These are phyloP conservation scores for Cryptoprocta ferox DNA, from an alignment of 2,797 vertebrate genomes.

Conservation along the genomic window DNA sequence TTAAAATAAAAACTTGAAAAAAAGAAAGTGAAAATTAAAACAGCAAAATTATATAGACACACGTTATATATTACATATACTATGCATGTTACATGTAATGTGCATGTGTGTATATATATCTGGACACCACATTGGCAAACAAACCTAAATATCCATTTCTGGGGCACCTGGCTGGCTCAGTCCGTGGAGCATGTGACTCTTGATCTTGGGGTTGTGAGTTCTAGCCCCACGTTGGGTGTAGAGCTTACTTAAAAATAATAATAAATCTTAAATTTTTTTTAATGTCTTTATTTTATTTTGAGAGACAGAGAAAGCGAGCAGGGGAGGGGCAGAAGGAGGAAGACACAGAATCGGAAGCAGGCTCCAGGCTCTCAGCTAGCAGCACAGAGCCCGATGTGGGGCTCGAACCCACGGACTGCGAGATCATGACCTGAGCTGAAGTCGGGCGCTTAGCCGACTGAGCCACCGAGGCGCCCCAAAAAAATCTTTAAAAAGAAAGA, in stretches of 20 bases:
- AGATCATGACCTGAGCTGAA: too few species aligned
- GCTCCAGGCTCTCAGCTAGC: too few species aligned
- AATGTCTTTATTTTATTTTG: too few species aligned
- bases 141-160: neutral
- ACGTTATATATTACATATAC: neutral
- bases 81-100: neutral
- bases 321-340: too few species aligned
- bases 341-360: too few species aligned
- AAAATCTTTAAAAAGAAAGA: neutral
- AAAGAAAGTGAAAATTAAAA: neutral
- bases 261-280: too few species aligned
- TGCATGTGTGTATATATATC: neutral
- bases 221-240: too few species aligned
- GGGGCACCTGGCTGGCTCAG: neutral
- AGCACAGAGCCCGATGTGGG: too few species aligned
- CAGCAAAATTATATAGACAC: neutral
- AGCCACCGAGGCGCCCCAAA: neutral
- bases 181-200: neutral
- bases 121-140: neutral
- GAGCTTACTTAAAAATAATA: neutral
- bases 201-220: neutral
- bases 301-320: too few species aligned
- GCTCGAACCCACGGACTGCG: too few species aligned
- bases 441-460: too few species aligned
- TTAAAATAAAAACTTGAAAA: neutral